Evolutionary conservation across 2,797 vertebrate species (phyloP).

Genomic region (Sebastes nivosus): DNA sequence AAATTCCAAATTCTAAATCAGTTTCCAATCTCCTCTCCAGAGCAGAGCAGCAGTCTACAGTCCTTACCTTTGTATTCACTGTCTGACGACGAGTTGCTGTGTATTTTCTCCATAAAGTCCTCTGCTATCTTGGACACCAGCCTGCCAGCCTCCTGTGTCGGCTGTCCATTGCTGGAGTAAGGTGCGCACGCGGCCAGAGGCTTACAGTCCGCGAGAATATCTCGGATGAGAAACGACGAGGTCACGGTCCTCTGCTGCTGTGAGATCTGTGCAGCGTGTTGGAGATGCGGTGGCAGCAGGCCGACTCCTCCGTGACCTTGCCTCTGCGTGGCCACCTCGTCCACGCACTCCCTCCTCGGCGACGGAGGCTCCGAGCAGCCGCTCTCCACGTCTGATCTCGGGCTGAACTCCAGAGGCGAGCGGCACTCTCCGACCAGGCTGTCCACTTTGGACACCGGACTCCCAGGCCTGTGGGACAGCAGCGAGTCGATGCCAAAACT

Average conservation of each 20-base stretch:
- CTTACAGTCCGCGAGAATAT: constrained; percentile 97
- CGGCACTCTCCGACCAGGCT: constrained; percentile 88
- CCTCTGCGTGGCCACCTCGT: constrained; percentile 82
- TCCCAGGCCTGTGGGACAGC: constrained; percentile 93
- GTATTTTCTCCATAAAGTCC: constrained; percentile 94
- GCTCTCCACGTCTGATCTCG: constrained; percentile 91
- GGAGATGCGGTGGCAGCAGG: constrained; percentile 88
- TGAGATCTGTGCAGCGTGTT: constrained; percentile 86
- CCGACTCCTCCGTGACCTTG: constrained; percentile 78
- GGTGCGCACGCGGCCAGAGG: constrained; percentile 96
- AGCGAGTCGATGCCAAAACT: constrained; percentile 98
- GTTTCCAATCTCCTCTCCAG: neutral
- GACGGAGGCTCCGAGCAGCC: constrained; percentile 93
- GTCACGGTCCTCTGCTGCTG: constrained; percentile 95
- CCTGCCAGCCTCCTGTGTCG: constrained; percentile 88
- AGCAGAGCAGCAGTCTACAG: neutral
- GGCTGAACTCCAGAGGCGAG: constrained; percentile 94
- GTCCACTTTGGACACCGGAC: constrained; percentile 91
- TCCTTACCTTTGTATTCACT: constrained; percentile 96
- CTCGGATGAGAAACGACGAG: constrained; percentile 97
- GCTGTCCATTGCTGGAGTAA: constrained; percentile 93
- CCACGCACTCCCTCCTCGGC: constrained; percentile 90
- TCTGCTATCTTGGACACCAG: constrained; percentile 88
- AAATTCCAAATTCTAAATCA: neutral
- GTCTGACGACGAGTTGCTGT: constrained; percentile 93